Percentiles rank a stretch among this genome's conserved stretches.
These are phyloP conservation scores for Nephrotoma flavescens DNA, from an alignment of 2,888 invertebrate genomes.

Conservation along the genomic window DNA sequence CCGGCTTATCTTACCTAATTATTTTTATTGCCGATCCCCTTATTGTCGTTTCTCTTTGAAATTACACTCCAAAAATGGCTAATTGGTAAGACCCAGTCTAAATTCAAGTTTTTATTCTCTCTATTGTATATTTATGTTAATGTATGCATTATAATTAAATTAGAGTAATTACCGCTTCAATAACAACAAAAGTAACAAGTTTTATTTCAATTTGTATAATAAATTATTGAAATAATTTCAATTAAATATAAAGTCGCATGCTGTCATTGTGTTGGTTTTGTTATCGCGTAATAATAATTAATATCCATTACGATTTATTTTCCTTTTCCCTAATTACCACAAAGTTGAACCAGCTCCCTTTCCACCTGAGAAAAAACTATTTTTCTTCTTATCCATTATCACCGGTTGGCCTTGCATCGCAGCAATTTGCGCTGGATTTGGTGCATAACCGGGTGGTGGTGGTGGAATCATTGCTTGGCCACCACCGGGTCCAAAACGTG, in stretches of 20 bases:
- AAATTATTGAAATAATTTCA: background rate
- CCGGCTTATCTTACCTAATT: too few relatives aligned
- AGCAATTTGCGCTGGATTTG: constrained; percentile 28
- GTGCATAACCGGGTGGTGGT: constrained; percentile 28
- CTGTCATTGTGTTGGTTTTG: background rate
- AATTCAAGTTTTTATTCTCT: background rate
- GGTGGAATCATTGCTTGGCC: constrained; percentile 21
- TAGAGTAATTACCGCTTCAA: background rate
- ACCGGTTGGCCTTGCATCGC: constrained; percentile 29
- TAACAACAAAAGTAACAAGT: background rate
- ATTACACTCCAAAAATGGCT: background rate
- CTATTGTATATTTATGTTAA: background rate
- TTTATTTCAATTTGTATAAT: background rate
- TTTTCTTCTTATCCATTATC: constrained; percentile 8
- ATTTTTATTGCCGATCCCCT: too few relatives aligned
- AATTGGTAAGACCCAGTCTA: background rate
- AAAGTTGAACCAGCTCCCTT: constrained; percentile 8
- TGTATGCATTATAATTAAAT: background rate
- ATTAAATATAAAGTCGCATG: background rate
- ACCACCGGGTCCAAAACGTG: background rate
- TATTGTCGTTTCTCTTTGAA: too few relatives aligned
- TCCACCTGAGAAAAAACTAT: constrained; percentile 7
- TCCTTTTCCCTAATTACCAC: constrained; percentile 4
- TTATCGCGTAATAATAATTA: background rate
- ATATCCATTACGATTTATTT: too few relatives aligned